Conservation (phyloP, 2,797 vertebrate species). For the Oryzias dopingdopingensis region DNA sequence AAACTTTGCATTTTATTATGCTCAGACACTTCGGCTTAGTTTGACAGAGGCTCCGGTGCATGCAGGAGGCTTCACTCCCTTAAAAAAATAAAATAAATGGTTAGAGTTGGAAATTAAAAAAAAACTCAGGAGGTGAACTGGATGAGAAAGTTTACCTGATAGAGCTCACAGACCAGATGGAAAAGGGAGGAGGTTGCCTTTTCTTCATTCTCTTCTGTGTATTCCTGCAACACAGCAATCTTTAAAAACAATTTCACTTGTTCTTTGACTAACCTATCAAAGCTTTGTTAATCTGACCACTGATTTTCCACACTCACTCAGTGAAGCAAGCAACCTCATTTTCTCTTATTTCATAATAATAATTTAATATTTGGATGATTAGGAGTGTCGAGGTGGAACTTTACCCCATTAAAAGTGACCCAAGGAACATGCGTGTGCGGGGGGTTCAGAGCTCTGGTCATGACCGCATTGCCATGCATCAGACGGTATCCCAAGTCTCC, state of each 20-base stretch:
- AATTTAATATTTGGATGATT: not conserved
- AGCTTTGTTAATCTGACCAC: too few relatives aligned
- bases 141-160: constrained; percentile 74
- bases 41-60: constrained; percentile 70
- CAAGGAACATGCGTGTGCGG: constrained; percentile 85
- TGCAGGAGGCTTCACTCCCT: constrained; percentile 81
- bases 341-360: too few relatives aligned
- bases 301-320: too few relatives aligned
- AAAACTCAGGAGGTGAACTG: too few relatives aligned
- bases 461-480: constrained; percentile 81
- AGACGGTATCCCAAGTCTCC: constrained; percentile 76
- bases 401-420: constrained; percentile 87
- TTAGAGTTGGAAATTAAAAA: not conserved
- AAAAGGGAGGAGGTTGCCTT: constrained; percentile 74
- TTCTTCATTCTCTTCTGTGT: constrained; percentile 62
- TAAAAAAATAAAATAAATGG: not conserved
- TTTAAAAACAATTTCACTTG: not conserved
- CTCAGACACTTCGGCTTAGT: constrained; percentile 64
- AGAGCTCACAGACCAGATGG: constrained; percentile 79
- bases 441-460: constrained; percentile 77
- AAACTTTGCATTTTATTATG: constrained; percentile 28
- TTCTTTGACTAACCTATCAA: too few relatives aligned
- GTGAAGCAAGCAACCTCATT: too few relatives aligned
- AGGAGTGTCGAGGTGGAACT: constrained; percentile 2
- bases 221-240: constrained; percentile 49